Evolutionary conservation across 2,113 vertebrate species (phyloP).

Genomic region (Sclerurus mexicanus): DNA sequence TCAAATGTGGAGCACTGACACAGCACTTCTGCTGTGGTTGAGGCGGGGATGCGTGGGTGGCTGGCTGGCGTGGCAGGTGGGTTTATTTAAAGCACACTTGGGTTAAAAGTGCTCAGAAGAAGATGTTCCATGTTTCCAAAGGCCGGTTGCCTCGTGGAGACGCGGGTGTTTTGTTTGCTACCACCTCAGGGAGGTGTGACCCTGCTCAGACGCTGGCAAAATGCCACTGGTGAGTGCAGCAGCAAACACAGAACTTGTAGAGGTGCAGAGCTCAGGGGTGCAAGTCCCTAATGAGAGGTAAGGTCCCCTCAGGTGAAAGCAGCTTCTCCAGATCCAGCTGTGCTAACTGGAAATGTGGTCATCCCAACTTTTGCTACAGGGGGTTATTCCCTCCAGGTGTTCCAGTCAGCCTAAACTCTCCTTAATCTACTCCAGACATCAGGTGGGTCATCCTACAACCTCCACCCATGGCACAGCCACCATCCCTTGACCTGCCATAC

Average conservation of each 20-base stretch:
- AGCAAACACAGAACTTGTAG: background rate
- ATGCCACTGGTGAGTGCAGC: background rate
- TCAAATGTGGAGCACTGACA: background rate
- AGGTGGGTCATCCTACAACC: background rate
- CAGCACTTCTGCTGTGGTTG: background rate
- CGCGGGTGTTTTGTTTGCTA: accelerated
- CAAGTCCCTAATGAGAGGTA: background rate
- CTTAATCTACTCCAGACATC: background rate
- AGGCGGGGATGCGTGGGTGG: background rate
- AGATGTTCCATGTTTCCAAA: background rate
- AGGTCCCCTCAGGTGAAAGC: background rate
- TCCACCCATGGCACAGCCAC: background rate
- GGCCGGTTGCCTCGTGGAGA: background rate
- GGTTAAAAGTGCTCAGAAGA: background rate
- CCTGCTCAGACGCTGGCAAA: background rate
- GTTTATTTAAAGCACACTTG: background rate
- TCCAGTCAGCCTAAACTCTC: background rate
- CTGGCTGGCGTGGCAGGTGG: background rate
- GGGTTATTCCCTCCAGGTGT: background rate
- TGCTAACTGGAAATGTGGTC: background rate
- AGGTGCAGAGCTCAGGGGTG: background rate
- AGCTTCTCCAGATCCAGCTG: background rate
- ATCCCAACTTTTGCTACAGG: accelerated
- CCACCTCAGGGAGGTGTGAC: background rate
- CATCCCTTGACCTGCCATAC: background rate